Conservation (phyloP, 2,797 vertebrate species). For the Hydrolagus colliei region DNA sequence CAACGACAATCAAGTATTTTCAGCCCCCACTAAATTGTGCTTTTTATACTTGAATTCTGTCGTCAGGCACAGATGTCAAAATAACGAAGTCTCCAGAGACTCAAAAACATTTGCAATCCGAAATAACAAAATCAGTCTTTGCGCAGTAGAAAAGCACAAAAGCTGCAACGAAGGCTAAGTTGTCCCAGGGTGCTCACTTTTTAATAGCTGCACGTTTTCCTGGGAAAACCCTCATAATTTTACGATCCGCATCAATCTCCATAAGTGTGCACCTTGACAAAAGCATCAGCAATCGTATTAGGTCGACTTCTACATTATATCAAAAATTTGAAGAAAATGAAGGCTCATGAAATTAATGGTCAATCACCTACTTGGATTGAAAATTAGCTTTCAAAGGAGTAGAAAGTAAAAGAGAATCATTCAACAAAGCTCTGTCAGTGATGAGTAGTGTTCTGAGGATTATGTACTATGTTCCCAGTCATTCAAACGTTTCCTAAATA, state of each 20-base stretch:
- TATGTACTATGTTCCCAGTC: not conserved
- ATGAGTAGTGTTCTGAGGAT: not conserved
- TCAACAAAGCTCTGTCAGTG: not conserved
- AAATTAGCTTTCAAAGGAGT: not conserved
- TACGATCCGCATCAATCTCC: not conserved
- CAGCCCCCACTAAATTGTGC: too few species aligned
- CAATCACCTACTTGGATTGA: slow-evolving; percentile 9
- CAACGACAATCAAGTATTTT: too few species aligned
- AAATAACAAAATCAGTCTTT: not conserved
- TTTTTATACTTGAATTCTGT: not conserved
- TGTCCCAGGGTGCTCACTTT: not conserved
- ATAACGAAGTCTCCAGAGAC: not conserved
- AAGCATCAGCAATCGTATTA: not conserved
- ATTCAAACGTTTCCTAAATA: not conserved
- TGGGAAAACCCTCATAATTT: not conserved
- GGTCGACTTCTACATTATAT: not conserved
- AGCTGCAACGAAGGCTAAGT: not conserved
- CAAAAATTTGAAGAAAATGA: not conserved
- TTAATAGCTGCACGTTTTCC: not conserved
- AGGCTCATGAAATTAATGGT: not conserved
- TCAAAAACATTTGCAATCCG: not conserved
- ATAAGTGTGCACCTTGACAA: not conserved
- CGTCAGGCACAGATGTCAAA: not conserved
- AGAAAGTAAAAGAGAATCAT: not conserved
- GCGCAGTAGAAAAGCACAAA: not conserved